Percentiles rank a stretch among this genome's conserved stretches.
phyloP scores from a whole-genome alignment of 2,888 invertebrate species.

The Dichetophora obliterata region DNA sequence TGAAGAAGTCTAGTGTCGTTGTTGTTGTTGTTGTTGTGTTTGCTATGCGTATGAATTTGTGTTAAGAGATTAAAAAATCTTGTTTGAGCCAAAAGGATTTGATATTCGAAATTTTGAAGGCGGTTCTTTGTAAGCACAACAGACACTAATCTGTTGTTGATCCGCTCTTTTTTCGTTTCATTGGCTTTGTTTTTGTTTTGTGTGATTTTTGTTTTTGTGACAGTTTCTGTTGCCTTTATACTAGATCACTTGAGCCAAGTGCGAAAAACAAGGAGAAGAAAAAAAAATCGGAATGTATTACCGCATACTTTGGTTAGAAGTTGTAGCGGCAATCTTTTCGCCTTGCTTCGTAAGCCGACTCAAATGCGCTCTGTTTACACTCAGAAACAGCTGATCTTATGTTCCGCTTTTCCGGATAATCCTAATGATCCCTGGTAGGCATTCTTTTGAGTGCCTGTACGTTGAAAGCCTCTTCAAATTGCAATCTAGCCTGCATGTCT shows the following conservation, averaged over 20 bases:
- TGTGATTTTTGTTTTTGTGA: not conserved
- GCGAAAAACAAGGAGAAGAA: not conserved
- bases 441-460: not conserved
- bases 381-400: conserved; percentile 32
- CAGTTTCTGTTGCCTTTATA: not conserved
- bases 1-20: not conserved
- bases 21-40: not conserved
- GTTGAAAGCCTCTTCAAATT: conserved; percentile 14
- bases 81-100: not conserved
- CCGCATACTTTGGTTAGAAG: conserved; percentile 13
- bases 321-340: conserved; percentile 27
- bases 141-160: conserved; percentile 40
- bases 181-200: not conserved
- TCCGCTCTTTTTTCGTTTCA: conserved; percentile 13
- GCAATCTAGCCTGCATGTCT: not conserved
- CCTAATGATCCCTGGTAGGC: conserved; percentile 25
- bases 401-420: conserved; percentile 40
- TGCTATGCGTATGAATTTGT: not conserved
- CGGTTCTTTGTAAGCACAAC: conserved; percentile 23
- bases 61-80: conserved; percentile 42
- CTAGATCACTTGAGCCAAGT: conserved; percentile 17
- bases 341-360: conserved; percentile 3
- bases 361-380: conserved; percentile 4
- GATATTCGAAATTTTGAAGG: conserved; percentile 16
- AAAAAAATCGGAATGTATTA: conserved; percentile 5